Conservation (phyloP, 2,113 vertebrate species). For the Crotalus horridus region DNA sequence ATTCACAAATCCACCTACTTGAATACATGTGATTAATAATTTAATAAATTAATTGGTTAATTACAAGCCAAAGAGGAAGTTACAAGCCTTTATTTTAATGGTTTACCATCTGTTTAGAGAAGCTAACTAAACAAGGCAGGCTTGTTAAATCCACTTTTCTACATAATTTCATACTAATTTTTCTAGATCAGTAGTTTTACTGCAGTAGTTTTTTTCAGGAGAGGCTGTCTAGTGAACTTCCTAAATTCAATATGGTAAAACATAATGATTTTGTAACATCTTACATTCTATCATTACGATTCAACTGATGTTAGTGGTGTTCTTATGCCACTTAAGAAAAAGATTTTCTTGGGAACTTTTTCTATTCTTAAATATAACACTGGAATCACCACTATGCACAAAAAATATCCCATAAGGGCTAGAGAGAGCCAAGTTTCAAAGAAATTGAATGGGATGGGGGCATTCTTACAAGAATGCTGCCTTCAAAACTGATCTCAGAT, state of each 20-base stretch:
- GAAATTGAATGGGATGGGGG: neutral
- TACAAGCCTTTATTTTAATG: neutral
- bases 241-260: neutral
- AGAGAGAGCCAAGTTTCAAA: neutral
- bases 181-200: conserved; percentile 20
- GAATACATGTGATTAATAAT: conserved; percentile 28
- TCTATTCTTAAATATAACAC: neutral
- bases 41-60: conserved; percentile 21
- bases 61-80: conserved; percentile 28
- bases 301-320: neutral
- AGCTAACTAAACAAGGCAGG: conserved; percentile 25
- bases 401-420: neutral
- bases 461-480: neutral
- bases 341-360: neutral
- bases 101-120: conserved; percentile 7
- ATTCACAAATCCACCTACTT: neutral
- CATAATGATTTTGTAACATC: neutral
- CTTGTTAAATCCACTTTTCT: neutral
- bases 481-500: neutral
- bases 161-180: conserved; percentile 2
- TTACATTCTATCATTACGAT: neutral
- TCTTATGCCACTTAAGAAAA: neutral
- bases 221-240: neutral
- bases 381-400: neutral
- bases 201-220: neutral